Evolutionary conservation across 2,797 vertebrate species (phyloP).

Genomic region (Clarias platycephalus): DNA sequence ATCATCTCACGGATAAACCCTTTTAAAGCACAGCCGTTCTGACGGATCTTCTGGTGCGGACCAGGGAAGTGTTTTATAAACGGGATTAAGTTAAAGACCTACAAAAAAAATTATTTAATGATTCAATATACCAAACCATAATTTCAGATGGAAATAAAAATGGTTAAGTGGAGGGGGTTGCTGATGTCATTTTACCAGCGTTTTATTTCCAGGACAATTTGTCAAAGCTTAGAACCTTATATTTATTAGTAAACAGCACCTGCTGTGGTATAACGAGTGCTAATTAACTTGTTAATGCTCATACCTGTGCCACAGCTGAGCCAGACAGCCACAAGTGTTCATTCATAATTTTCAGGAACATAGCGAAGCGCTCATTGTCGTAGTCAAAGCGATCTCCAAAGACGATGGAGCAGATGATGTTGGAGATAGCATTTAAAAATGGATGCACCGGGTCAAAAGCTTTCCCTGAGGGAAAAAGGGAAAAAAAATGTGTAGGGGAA

Average conservation of each 20-base stretch:
- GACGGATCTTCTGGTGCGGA: conserved; percentile 52
- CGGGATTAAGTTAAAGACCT: conserved; percentile 56
- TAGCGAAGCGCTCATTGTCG: conserved; percentile 38
- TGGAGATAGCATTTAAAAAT: conserved; percentile 59
- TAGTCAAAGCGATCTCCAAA: conserved; percentile 62
- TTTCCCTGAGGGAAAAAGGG: conserved; percentile 38
- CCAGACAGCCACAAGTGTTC: conserved; percentile 28
- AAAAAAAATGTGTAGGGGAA: too few relatives aligned
- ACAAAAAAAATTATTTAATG: not conserved
- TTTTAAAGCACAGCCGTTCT: conserved; percentile 17
- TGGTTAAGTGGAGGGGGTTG: too few relatives aligned
- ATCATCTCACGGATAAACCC: conserved; percentile 39
- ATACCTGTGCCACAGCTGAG: conserved; percentile 44
- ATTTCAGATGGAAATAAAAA: not conserved
- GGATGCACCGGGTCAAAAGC: conserved; percentile 53
- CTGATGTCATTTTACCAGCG: too few relatives aligned
- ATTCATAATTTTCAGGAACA: conserved; percentile 35
- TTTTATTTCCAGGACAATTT: too few relatives aligned
- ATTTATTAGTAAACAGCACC: too few relatives aligned
- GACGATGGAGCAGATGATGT: conserved; percentile 66
- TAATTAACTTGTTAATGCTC: too few relatives aligned
- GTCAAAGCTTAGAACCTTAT: too few relatives aligned
- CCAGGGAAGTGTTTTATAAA: conserved; percentile 58
- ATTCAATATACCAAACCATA: not conserved
- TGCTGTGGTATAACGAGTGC: too few relatives aligned